Evolutionary conservation across 2,113 vertebrate genomes (phyloP).

Genomic region (Chaetorhynchus papuensis): DNA sequence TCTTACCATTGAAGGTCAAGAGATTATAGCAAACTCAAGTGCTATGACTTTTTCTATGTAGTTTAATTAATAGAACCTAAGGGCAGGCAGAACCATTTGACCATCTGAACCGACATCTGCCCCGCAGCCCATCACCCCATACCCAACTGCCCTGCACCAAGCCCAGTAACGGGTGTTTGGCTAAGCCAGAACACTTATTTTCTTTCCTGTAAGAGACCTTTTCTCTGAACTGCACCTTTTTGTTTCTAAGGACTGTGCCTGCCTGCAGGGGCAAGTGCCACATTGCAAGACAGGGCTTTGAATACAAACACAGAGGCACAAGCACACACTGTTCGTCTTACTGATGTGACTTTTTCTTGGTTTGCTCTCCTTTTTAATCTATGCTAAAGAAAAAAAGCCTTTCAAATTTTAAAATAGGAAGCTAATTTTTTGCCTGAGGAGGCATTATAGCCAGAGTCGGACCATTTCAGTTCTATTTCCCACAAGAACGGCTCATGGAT

Average conservation of each 20-base stretch:
- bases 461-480: not conserved
- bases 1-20: not conserved
- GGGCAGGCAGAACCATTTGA: conserved; percentile 4
- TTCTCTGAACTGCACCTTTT: conserved; percentile 45
- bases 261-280: conserved; percentile 43
- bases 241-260: conserved; percentile 15
- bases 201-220: conserved; percentile 26
- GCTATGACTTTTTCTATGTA: not conserved
- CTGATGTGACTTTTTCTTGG: not conserved
- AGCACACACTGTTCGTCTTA: not conserved
- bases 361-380: not conserved
- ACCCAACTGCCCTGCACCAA: not conserved
- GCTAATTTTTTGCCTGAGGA: not conserved
- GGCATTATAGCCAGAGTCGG: not conserved
- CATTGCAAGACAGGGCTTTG: not conserved
- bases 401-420: not conserved
- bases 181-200: not conserved
- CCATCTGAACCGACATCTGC: conserved; percentile 6
- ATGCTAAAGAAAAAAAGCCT: not conserved
- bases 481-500: not conserved
- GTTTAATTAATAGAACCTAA: conserved; percentile 47
- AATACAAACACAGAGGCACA: not conserved
- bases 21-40: conserved; percentile 13
- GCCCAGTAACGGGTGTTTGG: not conserved
- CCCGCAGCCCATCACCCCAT: not conserved